These are phyloP conservation scores for Gallinago solitaria DNA, from an alignment of 2,797 vertebrate species.

Conservation along the genomic window DNA sequence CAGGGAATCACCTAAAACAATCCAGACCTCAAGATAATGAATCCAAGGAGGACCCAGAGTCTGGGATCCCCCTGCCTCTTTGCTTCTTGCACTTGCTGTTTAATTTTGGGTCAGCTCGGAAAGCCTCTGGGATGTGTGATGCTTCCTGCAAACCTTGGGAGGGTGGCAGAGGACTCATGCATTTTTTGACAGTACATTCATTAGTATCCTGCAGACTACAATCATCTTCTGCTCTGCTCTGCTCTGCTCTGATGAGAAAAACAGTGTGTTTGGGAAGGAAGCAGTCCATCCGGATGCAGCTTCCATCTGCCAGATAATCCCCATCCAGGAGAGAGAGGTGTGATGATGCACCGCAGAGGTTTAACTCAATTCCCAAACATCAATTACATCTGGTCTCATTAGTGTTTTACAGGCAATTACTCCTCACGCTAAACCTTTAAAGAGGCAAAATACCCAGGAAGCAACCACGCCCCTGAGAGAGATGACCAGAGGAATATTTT, in stretches of 20 bases:
- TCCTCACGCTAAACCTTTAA: background rate
- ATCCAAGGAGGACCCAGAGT: background rate
- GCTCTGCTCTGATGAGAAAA: background rate
- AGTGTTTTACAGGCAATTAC: constrained; percentile 7
- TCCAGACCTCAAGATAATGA: background rate
- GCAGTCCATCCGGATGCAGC: background rate
- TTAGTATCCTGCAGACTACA: background rate
- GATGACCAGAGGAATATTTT: background rate
- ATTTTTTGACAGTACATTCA: background rate
- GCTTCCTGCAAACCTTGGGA: background rate
- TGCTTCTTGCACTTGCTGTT: background rate
- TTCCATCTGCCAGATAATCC: background rate
- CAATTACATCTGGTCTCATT: background rate
- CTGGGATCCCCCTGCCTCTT: background rate
- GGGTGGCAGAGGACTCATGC: fast-evolving
- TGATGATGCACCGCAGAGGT: background rate
- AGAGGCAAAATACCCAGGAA: background rate
- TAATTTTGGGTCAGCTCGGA: background rate
- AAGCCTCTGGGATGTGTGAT: background rate
- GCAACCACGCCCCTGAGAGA: background rate
- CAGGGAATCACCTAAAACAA: background rate
- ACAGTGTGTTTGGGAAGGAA: background rate
- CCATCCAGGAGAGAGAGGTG: background rate
- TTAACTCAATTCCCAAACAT: constrained; percentile 10
- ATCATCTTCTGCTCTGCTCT: background rate